phyloP scores from a whole-genome alignment of 2,888 invertebrate species.

The Diaphora mendica region DNA sequence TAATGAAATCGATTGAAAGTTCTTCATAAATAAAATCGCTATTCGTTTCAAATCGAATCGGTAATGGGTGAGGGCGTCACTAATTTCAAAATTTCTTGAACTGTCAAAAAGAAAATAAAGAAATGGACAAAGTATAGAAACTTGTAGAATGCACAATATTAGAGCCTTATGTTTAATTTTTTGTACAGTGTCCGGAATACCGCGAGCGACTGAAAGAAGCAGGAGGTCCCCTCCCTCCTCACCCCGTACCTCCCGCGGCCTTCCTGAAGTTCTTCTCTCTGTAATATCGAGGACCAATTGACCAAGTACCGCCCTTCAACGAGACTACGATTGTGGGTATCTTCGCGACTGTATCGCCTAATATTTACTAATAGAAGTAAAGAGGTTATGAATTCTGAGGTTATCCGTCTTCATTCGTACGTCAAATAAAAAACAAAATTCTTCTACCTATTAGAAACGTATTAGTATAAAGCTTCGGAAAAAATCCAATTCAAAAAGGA shows the following conservation, averaged over 20 bases:
- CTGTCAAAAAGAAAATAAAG: too few relatives aligned
- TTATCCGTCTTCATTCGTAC: neutral
- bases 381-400: neutral
- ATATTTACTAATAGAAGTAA: neutral
- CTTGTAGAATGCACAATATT: neutral
- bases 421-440: neutral
- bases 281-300: slow-evolving; percentile 70
- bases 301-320: slow-evolving; percentile 5
- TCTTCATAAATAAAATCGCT: too few relatives aligned
- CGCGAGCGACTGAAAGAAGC: slow-evolving; percentile 92
- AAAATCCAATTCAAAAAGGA: neutral
- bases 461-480: neutral
- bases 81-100: too few relatives aligned
- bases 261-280: slow-evolving; percentile 97
- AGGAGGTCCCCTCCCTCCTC: slow-evolving; percentile 91
- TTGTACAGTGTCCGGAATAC: slow-evolving; percentile 91
- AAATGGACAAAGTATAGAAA: too few relatives aligned
- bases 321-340: slow-evolving; percentile 3
- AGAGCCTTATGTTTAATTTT: neutral
- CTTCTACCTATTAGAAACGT: neutral
- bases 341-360: neutral
- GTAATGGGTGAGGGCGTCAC: too few relatives aligned
- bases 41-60: too few relatives aligned
- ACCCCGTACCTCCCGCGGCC: slow-evolving; percentile 95
- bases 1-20: too few relatives aligned